Base-by-base conservation (phyloP, 2,888 invertebrate genomes). In the Aleiodes testaceus region DNA sequence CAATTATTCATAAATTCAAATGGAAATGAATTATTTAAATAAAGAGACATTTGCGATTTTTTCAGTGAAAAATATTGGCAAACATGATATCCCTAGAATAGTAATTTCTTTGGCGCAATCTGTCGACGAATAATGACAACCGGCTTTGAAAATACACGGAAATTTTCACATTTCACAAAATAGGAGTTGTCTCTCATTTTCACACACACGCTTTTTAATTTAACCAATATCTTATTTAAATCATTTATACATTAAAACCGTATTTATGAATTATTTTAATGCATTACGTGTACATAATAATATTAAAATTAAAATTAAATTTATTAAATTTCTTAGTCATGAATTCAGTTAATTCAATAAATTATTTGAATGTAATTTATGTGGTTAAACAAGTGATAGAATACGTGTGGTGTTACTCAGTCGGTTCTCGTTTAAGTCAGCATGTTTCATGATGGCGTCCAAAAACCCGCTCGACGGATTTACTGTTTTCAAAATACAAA, bases 401-500 rank as follows among this genome's bases (percentile, higher is more conserved):
- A 61, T 63, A 63, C 59, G 45, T 63, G 63, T 63, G 12, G 63
- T 26, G 45, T 26, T 45, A 22, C 45, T 45, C 14, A 12, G 22
- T 63, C 14, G 42, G 42, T 36, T 3, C 42, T 59, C 12, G 22
- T 45, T 45, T 14, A 22, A 45, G 63, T 18, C 36, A 72, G 70
- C 73, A 72, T 75, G 77, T 78, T 74, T 76, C 74, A 72, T 79
- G 79, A 81, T 79, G 81, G 79, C 80, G 80, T 81, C 79, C 22
- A 77, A 79, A 76, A 74, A 75, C 79, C 76, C 79, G 76, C 74
- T 79, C 74, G 73, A 72, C 74, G 75, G 69, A 73, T 72, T 70
- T 73, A 73, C 74, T 78, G 75, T 77, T 78, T 76, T 78, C 75
- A 75, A 75, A 70, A 76, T 76, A 74, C 74, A 74, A 73, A 74